Base-by-base conservation (phyloP, 30 jellyfish, hydroid and myxozoan genomes). In the Aurelia sp. region DNA sequence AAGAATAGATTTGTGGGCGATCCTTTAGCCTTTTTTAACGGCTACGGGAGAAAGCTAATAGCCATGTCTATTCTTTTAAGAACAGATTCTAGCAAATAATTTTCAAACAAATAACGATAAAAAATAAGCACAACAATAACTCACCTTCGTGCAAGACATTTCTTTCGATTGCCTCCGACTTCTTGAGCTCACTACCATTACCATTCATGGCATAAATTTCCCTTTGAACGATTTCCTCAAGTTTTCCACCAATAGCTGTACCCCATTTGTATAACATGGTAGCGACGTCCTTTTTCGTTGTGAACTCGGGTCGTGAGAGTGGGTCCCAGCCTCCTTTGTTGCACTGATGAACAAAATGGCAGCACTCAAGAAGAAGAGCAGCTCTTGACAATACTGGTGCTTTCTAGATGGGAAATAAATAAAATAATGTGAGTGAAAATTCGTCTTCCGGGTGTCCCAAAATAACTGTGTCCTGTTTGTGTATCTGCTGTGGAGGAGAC, bases 351-450 rank as follows among this genome's bases (percentile, higher is more conserved):
- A 94, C 97, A 75, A 84, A 89, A 73, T 85, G 71, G 33, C 98
- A 97, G 53, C 96, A 76, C 50, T 94, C 99, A 18, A 94, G 78
- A 47, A 94, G 84, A 21, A 90, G 67, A 16, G 96, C 92, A 2
- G 97, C 97, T 61, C 99, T 82, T 4, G 99, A 79, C 65, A 94
- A 86, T 53, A 94, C 97, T 1, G 99, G 99, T 12, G 99, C 99
- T 71, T 86, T 94, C 99, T 94, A 72, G 51, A 81, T 76, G 59
- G 60, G 30, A 74, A 52, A 66, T 37, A 44, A 0, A 44, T 9
- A 16, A 44, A 2, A 6, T 0, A 44, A 27, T 27, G 33, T 27
- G 33, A 27, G 33, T 27, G 33, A 27, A 27, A 27, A 27, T 27
- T 27, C 33, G 2, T 27, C 33, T 27, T 27, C 2, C 33, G 33